Base-by-base conservation (phyloP, 2,888 invertebrate genomes). In the Stenichneumon culpator region DNA sequence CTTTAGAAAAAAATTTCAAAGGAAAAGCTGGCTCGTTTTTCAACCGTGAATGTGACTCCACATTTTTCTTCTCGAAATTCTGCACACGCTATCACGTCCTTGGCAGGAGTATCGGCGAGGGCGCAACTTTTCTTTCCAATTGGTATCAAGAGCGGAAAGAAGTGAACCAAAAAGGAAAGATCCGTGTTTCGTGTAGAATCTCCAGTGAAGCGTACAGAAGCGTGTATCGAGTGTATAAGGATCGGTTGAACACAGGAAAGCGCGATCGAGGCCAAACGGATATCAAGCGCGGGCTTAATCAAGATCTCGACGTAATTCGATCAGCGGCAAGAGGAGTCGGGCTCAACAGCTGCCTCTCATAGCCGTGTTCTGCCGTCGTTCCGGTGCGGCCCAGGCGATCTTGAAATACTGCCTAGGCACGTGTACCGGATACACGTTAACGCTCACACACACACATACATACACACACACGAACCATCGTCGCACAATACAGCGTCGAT, bases 301-400 rank as follows among this genome's bases (percentile, higher is more conserved):
- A 79, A 79, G 79, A 79, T 79, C 79, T 79, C 70, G 60, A 60
- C 63, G 79, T 79, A 79, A 79, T 79, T 79, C 79, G 79, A 79
- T 79, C 79, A 79, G 79, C 19, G 50, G 63, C 63, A 65, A 63
- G 74, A 74, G 50, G 74, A 63, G 74, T 47, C 32, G 50, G 50
- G 74, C 74, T 50, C 50, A 28, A 67, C 73, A 60, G 44, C 73
- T 47, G 60, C 44, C 39, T 73, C 39, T 73, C 25, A 25, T 57
- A 57, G 57, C 25, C 57, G 57, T 57, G 57, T 25, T 9, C 69
- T 32, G 44, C 68, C 68, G 44, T 14, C 68, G 57, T 16, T n/a
- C 60, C 60, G 60, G 44, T 79, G 60, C 28, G 39, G 44, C n/a
- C 60, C 57, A 36, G 44, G 36, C 60, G 69, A 32, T 69, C 78